Evolutionary conservation across 2,113 vertebrate species (phyloP), one percentile per base, ranked within the genome.

Genomic region (Ptilorrhoa leucosticta): DNA sequence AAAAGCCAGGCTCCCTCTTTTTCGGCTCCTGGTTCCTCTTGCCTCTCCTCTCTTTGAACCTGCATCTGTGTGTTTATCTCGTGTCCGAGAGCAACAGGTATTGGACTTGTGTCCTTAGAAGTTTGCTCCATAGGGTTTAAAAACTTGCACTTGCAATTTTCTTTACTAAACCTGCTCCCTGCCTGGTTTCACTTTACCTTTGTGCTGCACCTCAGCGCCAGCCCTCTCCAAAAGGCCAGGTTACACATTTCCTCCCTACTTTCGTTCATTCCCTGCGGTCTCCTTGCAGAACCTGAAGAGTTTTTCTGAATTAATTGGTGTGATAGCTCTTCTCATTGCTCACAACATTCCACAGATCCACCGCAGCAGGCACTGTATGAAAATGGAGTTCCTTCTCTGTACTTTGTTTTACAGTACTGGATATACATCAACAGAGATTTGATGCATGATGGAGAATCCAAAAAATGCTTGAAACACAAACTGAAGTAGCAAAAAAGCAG

Each of bases 141-240:
- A 69, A 78, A 28, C 10, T 19, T 77, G 1, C 13, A n/a, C 7
- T 64, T 61, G 18, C 18, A 79, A 26, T 63, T 70, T 83, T 90
- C 13, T 64, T 70, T 44, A 10, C 23, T 56, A 60, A 71, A 35
- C 4, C 9, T 58, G 3, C 23, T 53, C 22, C 9, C 37, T 48
- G 11, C 45, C 42, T n/a, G 20, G 19, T 66, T 57, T 40, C 26
- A 33, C 33, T 24, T 63, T 28, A 13, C 22, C 31, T 56, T 12
- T 53, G 28, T 61, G 31, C n/a, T 40, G 50, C 9, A 2, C 3
- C 6, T 76, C 19, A 54, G 6, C 2, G 0, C 9, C 27, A n/a
- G 27, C 17, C 58, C 33, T 33, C 91, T 91, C 21, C 58, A 47
- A 37, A 87, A 39, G 20, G 6, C 19, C 27, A 4, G 6, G 21